A percentile compares a stretch with the other conserved stretches of the same genome.
These are phyloP conservation scores for Sciurus carolinensis DNA, from an alignment of 2,797 vertebrate species.

Conservation along the genomic window DNA sequence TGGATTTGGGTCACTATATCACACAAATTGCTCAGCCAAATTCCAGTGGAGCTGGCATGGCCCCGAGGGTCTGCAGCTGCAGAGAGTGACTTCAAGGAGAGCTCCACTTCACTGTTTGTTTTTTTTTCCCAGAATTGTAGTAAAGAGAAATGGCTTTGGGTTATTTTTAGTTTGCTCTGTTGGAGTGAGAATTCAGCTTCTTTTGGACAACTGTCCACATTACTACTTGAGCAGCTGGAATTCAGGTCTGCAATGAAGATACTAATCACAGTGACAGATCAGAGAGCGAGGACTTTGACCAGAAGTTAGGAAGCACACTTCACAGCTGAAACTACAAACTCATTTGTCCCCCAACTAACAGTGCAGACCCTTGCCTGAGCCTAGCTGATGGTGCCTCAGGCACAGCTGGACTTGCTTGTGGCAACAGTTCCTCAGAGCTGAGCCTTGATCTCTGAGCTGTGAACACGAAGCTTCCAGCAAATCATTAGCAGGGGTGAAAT, in stretches of 20 bases:
- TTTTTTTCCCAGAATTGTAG: constrained; percentile 36
- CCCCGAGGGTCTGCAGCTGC: constrained; percentile 72
- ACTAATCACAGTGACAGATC: not conserved
- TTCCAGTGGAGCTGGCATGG: constrained; percentile 68
- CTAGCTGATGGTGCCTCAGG: not conserved
- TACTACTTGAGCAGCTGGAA: constrained; percentile 6
- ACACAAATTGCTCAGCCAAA: constrained; percentile 53
- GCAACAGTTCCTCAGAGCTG: not conserved
- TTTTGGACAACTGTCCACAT: not conserved
- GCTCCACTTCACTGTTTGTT: constrained; percentile 66
- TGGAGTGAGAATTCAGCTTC: constrained; percentile 42
- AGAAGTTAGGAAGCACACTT: too few relatives aligned
- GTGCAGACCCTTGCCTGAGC: not conserved
- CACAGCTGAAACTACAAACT: not conserved
- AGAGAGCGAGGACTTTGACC: too few relatives aligned
- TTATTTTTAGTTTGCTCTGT: not conserved
- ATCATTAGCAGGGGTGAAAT: constrained; percentile 17
- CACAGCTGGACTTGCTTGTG: not conserved
- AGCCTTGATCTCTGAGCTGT: not conserved
- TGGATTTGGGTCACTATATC: too few relatives aligned
- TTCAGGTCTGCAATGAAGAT: constrained; percentile 59
- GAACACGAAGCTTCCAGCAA: constrained; percentile 58
- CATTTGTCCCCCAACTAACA: not conserved
- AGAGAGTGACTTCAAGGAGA: constrained; percentile 44
- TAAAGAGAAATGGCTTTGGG: constrained; percentile 42